phyloP scores from a whole-genome alignment of 2,888 invertebrate genomes.

The Rhagonycha fulva region DNA sequence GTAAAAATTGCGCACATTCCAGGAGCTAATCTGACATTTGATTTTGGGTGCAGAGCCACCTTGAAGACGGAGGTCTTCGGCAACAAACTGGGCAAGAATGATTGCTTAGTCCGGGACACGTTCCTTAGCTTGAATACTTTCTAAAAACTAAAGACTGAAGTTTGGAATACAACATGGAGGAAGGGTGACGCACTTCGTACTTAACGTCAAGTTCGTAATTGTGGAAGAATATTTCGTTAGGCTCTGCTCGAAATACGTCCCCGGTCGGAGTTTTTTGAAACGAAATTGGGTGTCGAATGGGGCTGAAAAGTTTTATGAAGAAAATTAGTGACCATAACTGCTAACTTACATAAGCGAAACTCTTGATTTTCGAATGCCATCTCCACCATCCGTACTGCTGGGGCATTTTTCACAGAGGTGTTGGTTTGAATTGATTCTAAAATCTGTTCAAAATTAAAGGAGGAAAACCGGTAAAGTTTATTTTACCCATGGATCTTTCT shows the following conservation, averaged over 20 bases:
- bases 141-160: conserved; percentile 22
- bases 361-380: not conserved
- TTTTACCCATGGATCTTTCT: conserved; percentile 44
- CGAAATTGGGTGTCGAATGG: not conserved
- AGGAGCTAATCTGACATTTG: conserved; percentile 46
- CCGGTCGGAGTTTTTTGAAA: not conserved
- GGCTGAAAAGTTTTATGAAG: not conserved
- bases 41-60: conserved; percentile 37
- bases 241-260: conserved; percentile 42
- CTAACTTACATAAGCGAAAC: not conserved
- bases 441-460: conserved; percentile 35
- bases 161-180: not conserved
- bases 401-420: conserved; percentile 12
- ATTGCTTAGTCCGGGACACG: conserved; percentile 41
- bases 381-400: not conserved
- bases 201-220: conserved; percentile 47
- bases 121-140: conserved; percentile 43
- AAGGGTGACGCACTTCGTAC: conserved; percentile 45
- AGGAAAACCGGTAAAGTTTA: not conserved
- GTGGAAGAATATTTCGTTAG: conserved; percentile 46
- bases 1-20: conserved; percentile 52
- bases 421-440: conserved; percentile 33
- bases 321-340: not conserved
- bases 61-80: conserved; percentile 45
- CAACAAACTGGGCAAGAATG: conserved; percentile 42